These are phyloP conservation scores for Tachysurus vachellii DNA, from an alignment of 2,113 vertebrate species.

Conservation along the genomic window DNA sequence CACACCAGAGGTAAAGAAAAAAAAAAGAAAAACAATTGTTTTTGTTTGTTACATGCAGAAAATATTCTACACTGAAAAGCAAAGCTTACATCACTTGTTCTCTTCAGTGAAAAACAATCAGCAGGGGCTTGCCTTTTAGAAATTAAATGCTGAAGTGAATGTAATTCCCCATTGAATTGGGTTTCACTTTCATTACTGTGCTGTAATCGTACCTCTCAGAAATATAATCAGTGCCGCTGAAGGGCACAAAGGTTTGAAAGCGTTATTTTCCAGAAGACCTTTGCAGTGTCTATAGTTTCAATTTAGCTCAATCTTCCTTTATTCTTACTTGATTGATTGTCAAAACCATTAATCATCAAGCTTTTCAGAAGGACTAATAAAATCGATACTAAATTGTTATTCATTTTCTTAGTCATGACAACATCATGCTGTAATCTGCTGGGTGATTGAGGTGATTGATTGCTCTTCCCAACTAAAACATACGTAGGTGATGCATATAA, in stretches of 20 bases:
- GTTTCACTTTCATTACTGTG: not conserved
- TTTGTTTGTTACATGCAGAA: not conserved
- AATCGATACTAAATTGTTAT: not conserved
- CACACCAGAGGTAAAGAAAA: not conserved
- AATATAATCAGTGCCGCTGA: not conserved
- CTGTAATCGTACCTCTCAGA: not conserved
- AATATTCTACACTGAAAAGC: not conserved
- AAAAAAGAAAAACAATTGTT: not conserved
- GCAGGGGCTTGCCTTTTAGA: not conserved
- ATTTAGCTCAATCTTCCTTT: not conserved
- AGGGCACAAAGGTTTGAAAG: not conserved
- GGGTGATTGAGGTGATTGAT: not conserved
- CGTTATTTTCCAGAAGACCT: not conserved
- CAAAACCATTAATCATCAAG: not conserved
- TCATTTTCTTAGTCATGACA: not conserved
- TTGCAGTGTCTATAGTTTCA: not conserved
- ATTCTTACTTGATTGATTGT: not conserved
- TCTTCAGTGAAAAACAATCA: not conserved
- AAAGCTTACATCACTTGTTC: not conserved
- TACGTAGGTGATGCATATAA: not conserved
- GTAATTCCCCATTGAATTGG: not conserved
- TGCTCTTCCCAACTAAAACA: not conserved
- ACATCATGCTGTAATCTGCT: not conserved
- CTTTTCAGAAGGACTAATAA: conserved; percentile 1
- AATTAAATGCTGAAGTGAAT: conserved; percentile 13